These are phyloP conservation scores for Temnothorax longispinosus DNA, from an alignment of 1,140 invertebrate genomes.

Conservation along the genomic window DNA sequence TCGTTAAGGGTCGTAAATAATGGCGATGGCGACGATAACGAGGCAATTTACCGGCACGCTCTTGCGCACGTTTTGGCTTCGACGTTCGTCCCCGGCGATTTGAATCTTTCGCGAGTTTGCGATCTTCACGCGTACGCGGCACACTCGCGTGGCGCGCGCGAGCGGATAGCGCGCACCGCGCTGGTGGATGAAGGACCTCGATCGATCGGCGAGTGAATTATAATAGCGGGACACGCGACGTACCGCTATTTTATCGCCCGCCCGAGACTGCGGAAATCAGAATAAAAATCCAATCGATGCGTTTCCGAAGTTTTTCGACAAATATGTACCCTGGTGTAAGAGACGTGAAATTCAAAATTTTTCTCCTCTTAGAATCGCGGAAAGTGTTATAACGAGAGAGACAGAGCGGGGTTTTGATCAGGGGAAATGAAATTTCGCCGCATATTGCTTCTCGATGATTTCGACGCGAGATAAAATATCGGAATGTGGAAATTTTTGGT, in stretches of 20 bases:
- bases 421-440: background rate
- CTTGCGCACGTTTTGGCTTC: constrained; percentile 46
- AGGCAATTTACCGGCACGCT: constrained; percentile 69
- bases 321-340: background rate
- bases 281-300: background rate
- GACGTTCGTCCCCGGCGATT: constrained; percentile 32
- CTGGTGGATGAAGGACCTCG: constrained; percentile 14
- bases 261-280: background rate
- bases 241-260: constrained; percentile 32
- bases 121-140: background rate
- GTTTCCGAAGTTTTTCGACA: constrained; percentile 4
- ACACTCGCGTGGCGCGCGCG: background rate
- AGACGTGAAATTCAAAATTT: background rate
- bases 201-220: constrained; percentile 50
- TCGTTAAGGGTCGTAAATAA: constrained; percentile 74
- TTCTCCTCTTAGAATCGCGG: background rate
- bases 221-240: constrained; percentile 37
- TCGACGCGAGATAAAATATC: background rate
- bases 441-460: background rate
- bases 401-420: background rate
- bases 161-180: background rate
- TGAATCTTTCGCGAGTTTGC: constrained; percentile 59
- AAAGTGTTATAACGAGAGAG: background rate
- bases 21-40: constrained; percentile 71
- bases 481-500: background rate